Base-by-base conservation (phyloP, 2,797 vertebrate genomes). In the Netta rufina region DNA sequence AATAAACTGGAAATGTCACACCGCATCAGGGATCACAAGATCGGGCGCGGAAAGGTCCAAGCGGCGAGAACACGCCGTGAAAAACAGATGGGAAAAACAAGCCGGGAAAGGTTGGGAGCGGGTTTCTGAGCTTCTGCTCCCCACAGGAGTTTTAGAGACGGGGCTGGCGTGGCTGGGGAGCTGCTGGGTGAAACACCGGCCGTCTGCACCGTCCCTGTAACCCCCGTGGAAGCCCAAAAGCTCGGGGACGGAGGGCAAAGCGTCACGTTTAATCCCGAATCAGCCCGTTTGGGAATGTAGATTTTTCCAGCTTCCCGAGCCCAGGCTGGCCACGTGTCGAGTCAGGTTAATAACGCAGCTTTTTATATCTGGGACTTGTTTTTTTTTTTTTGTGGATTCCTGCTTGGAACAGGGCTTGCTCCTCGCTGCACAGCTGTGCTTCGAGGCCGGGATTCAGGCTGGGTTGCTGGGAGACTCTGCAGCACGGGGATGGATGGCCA, bases 21-120 rank as follows among this genome's bases (percentile, higher is more conserved):
- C 86, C 90, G 72, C 92, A 96, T 90, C 94, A 96, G 89, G 87
- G 91, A 96, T 96, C 96, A 96, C 88, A 95, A 96, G 95, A 96
- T 65, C 0, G 15, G 92, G 93, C 61, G 88, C 89, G 94, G 94
- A 90, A 92, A 94, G 94, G 94, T 96, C 95, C 94, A 95, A 96
- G 90, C 90, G 88, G 94, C 91, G 93, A 93, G 93, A 95, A 95
- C 95, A 96, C 0, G 19, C 94, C 93, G 94, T 95, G 93, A 94
- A 95, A 96, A 96, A 94, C 96, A 96, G 90, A 97, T 87, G 95
- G 88, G 94, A 90, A 97, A 93, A 93, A 95, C 90, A 92, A 95
- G 75, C 33, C 3, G 28, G 95, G 88, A 89, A 96, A 92, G 86
- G 92, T 66, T 92, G 95, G 80, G 70, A 49, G 47, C 64, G 51